Base-by-base conservation (phyloP, 53 echinoderm and acorn worm species). In the Holothuria leucospilota region DNA sequence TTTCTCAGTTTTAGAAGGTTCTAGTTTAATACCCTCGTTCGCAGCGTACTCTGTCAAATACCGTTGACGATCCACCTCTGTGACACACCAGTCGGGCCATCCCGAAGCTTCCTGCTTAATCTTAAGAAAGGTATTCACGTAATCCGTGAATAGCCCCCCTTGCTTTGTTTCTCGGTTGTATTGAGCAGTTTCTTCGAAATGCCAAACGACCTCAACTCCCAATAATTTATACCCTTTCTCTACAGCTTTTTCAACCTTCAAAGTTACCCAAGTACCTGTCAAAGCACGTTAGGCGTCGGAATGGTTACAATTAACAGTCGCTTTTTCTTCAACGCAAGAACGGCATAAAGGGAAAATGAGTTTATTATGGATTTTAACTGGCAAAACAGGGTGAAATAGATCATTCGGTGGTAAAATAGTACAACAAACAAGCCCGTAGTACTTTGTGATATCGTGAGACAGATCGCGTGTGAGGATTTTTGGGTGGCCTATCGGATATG, bases 31-130 rank as follows among this genome's bases (percentile, higher is more conserved):
- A 6, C 94, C 92, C 66, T 92, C 92, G 30, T 69, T 64, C 20
- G 51, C 68, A 8, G 26, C 25, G 63, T 90, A 94, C 2, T 82
- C 58, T 29, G 49, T n/a, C n/a, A n/a, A n/a, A n/a, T n/a, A n/a
- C n/a, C n/a, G n/a, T n/a, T n/a, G n/a, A n/a, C n/a, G n/a, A 59
- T 92, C 88, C 13, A 63, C 52, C 28, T 84, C 89, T 20, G 89
- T 91, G 28, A 72, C 65, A 68, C 92, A 90, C 92, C 90, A 91
- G 14, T 70, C 72, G 0, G 94, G 92, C 90, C 90, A 94, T n/a
- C n/a, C n/a, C n/a, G n/a, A n/a, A n/a, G n/a, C n/a, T n/a, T n/a
- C n/a, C n/a, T n/a, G n/a, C n/a, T 8, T 92, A 4, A 91, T 78
- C 64, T 92, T 90, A 1, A 92, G 60, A 63, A 94, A 92, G 0